Conservation (phyloP, 2,888 invertebrate genomes). For the Leptopilina myrica region DNA sequence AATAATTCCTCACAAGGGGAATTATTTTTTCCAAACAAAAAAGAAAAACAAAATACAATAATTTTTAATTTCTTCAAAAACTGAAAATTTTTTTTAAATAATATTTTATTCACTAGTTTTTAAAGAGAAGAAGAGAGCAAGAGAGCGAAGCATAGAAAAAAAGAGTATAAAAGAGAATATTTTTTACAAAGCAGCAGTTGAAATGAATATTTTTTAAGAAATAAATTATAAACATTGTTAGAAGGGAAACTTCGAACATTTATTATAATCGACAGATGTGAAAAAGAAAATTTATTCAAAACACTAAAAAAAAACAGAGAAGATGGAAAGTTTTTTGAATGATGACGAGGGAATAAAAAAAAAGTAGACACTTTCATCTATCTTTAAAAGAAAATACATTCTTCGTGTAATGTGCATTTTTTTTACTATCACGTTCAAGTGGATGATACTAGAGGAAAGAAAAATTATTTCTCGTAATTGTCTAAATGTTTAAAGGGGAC, state of each 20-base stretch:
- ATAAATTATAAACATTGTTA: conserved; percentile 56
- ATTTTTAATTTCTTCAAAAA: background rate
- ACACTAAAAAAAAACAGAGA: conserved; percentile 41
- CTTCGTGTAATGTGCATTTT: conserved; percentile 57
- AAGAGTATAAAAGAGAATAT: conserved; percentile 72
- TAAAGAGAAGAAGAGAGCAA: conserved; percentile 63
- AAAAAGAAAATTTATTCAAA: conserved; percentile 49
- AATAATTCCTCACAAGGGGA: conserved; percentile 38
- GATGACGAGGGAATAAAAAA: conserved; percentile 37
- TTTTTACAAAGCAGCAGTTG: conserved; percentile 70
- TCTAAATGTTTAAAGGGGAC: conserved; percentile 35
- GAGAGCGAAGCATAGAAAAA: conserved; percentile 55
- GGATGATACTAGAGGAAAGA: conserved; percentile 21
- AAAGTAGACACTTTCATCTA: conserved; percentile 53
- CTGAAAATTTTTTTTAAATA: background rate
- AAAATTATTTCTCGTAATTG: conserved; percentile 29
- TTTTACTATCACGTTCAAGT: conserved; percentile 13
- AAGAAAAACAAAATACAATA: conserved; percentile 42
- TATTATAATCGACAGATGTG: conserved; percentile 67
- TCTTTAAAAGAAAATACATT: conserved; percentile 49
- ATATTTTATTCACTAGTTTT: conserved; percentile 54
- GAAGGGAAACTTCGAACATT: conserved; percentile 67
- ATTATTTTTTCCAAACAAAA: conserved; percentile 43
- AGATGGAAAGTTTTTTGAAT: conserved; percentile 36
- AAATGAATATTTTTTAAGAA: conserved; percentile 68